A percentile compares a stretch with the other conserved stretches of the same genome.
Evolutionary conservation across 2,888 invertebrate genomes (phyloP).

Genomic region (Punctoribates punctum): DNA sequence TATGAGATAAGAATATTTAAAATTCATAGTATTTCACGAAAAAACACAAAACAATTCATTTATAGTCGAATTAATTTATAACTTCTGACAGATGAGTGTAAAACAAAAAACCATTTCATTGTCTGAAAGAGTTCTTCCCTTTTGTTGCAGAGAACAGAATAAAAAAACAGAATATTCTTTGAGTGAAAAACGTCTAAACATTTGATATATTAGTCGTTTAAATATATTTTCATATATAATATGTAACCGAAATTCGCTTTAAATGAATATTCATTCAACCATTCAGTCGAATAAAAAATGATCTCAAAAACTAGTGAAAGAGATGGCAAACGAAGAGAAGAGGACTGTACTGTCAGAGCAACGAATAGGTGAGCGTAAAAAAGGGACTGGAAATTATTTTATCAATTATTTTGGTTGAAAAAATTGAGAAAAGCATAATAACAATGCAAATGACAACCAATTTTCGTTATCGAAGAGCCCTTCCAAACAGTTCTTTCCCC

Average conservation of each 20-base stretch:
- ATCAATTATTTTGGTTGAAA: conserved; percentile 36
- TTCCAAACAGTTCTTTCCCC: neutral
- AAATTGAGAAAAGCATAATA: conserved; percentile 6
- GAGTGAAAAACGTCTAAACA: neutral
- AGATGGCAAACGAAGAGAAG: neutral
- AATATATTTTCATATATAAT: neutral
- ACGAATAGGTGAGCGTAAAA: conserved; percentile 20
- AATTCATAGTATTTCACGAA: too few species aligned
- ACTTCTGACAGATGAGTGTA: neutral
- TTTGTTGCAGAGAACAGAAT: too few species aligned
- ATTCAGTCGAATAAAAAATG: conserved; percentile 20
- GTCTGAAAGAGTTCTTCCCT: too few species aligned
- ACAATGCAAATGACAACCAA: conserved; percentile 37
- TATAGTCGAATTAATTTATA: neutral
- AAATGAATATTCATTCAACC: conserved; percentile 33
- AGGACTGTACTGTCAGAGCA: neutral
- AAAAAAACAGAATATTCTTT: neutral
- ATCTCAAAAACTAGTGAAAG: neutral
- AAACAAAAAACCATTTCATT: neutral
- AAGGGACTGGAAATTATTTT: conserved; percentile 3
- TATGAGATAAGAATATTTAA: neutral
- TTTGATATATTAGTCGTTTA: conserved; percentile 4
- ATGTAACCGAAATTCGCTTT: neutral
- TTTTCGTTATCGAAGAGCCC: conserved; percentile 1
- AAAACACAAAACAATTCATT: neutral